Evolutionary conservation across 2,797 vertebrate species (phyloP).

Genomic region (Brachyalestes nurse): DNA sequence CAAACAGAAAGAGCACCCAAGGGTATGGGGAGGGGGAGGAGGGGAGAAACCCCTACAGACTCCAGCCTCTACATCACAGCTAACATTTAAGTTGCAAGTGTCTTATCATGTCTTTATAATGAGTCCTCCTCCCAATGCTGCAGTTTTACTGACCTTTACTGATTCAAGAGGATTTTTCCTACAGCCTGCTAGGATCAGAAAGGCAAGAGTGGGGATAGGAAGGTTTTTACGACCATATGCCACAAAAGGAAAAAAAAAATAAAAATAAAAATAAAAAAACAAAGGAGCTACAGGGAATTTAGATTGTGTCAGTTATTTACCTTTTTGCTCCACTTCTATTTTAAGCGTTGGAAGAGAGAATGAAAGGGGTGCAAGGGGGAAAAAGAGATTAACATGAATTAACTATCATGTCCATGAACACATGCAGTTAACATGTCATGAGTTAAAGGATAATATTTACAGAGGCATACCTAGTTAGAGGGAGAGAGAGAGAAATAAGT

Average conservation of each 20-base stretch:
- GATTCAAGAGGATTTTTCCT: conserved; percentile 81
- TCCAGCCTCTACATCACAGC: conserved; percentile 84
- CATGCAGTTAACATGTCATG: conserved; percentile 93
- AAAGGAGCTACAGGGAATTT: conserved; percentile 93
- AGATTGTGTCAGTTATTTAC: conserved; percentile 98
- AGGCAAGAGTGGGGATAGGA: conserved; percentile 86
- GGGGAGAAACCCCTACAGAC: conserved; percentile 76
- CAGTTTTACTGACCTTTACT: conserved; percentile 82
- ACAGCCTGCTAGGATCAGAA: conserved; percentile 83
- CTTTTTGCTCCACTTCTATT: conserved; percentile 99
- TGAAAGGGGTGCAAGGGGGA: conserved; percentile 95
- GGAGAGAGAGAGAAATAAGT: conserved; percentile 71
- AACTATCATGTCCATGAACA: conserved; percentile 92
- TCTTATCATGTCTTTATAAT: conserved; percentile 68
- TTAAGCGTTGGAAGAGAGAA: conserved; percentile 99
- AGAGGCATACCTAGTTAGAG: conserved; percentile 87
- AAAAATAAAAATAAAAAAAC: conserved; percentile 67
- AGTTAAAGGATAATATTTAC: conserved; percentile 84
- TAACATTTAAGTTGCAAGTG: conserved; percentile 87
- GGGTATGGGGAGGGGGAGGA: conserved; percentile 73
- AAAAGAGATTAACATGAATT: conserved; percentile 99
- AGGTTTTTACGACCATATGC: conserved; percentile 91
- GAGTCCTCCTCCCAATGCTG: conserved; percentile 76
- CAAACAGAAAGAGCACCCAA: conserved; percentile 88
- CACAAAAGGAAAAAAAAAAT: conserved; percentile 74